Conservation (phyloP, 1,140 invertebrate genomes). For the Brachionus plicatilis region DNA sequence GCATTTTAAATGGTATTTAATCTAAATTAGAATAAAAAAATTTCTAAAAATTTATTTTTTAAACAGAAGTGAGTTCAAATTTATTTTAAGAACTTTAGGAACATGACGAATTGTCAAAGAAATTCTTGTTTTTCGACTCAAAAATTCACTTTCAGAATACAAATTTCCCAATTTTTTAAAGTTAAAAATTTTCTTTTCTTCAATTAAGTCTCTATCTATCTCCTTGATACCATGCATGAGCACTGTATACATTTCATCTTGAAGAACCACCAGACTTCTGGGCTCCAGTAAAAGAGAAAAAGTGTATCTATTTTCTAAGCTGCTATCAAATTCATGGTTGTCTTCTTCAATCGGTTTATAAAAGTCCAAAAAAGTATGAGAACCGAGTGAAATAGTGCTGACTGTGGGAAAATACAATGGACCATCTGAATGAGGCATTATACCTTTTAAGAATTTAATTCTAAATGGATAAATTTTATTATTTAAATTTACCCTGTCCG, state of each 20-base stretch:
- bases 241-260: slow-evolving; percentile 73
- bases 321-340: slow-evolving; percentile 6
- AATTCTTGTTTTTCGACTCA: slow-evolving; percentile 68
- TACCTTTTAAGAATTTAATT: slow-evolving; percentile 1
- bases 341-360: slow-evolving; percentile 57
- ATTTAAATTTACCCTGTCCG: slow-evolving; percentile 74
- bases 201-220: slow-evolving; percentile 65
- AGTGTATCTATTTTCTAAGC: background rate
- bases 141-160: slow-evolving; percentile 47
- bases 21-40: background rate
- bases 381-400: slow-evolving; percentile 83
- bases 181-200: slow-evolving; percentile 64
- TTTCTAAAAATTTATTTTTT: background rate
- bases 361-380: slow-evolving; percentile 81
- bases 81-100: slow-evolving; percentile 71
- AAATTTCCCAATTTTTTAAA: slow-evolving; percentile 50
- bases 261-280: slow-evolving; percentile 77
- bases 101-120: slow-evolving; percentile 90
- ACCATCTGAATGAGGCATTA: slow-evolving; percentile 83
- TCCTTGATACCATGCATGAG: slow-evolving; percentile 86
- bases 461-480: background rate
- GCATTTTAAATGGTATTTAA: background rate
- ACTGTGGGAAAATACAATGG: slow-evolving; percentile 85
- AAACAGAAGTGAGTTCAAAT: slow-evolving; percentile 20
- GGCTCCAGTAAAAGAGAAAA: slow-evolving; percentile 68